Base-by-base conservation (phyloP, 2,113 vertebrate genomes). In the Nymphicus hollandicus region DNA sequence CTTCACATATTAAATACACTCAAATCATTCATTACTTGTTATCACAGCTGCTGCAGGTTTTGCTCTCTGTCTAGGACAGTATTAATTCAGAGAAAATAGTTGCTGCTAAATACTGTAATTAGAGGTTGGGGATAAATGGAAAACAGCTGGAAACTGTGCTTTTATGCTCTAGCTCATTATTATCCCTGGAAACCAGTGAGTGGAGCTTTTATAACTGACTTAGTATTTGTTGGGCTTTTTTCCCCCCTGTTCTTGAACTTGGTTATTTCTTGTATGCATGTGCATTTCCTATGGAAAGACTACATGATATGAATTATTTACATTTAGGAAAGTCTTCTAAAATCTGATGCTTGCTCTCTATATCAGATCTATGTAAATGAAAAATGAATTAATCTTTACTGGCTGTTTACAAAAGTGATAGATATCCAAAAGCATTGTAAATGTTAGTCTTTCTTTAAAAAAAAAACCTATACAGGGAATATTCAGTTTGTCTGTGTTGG, bases 41-140 rank as follows among this genome's bases (percentile, higher is more conserved):
- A 89, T 41, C 61, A 49, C 90, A 96, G 92, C 92, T 96, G 93
- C 86, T 95, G 89, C 82, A 90, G 81, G 78, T 87, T 93, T 93
- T 90, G 71, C 85, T 89, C 46, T 93, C 64, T 93, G 68, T 88
- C 77, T 95, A 76, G 69, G 64, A 91, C 37, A 69, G 55, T 81
- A 84, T 85, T 91, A 91, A 93, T 92, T 96, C 95, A 78, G 89
- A 89, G 91, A 95, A 93, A 97, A 96, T 95, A 90, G 94, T 88
- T 92, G 72, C 86, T 81, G 72, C 69, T 95, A 94, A 94, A 89
- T 95, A 82, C 82, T 92, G 83, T 96, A 97, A 97, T 96, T 97
- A 97, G 87, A 91, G 78, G 68, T 82, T 55, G 69, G 64, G 33
- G 65, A 89, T 93, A 93, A 91, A 88, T 81, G 84, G 88, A 93